Base-by-base conservation (phyloP, 2,113 vertebrate species). In the Psammodynastes pulverulentus region DNA sequence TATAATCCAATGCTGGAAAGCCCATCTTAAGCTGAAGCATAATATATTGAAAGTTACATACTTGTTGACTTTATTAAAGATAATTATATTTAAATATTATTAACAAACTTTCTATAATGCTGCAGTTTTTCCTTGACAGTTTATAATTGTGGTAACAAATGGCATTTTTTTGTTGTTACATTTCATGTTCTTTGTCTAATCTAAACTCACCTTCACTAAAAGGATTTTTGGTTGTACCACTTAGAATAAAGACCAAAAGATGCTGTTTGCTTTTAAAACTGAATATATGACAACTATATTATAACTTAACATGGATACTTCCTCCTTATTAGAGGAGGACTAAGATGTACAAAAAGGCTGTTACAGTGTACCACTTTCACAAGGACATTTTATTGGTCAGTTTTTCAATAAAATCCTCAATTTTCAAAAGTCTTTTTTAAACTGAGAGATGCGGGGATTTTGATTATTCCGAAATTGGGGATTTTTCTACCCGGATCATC, bases 181-280 rank as follows among this genome's bases (percentile, higher is more conserved):
- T 39, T 91, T 39, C 1, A 48, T 93, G 84, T 92, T 92, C 92
- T 92, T 62, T 9, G 95, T 94, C 86, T 92, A 92, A 92, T 94
- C 95, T 95, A 92, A 94, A 93, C 95, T 88, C 10, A 29, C 94
- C 67, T 34, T 95, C 95, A 95, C 96, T 94, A 88, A 91, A 46
- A 48, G 92, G 93, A 53, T 15, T 95, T 95, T 89, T 91, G 94
- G 95, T 95, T 96, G 94, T 96, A 93, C 85, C 94, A 88, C 94
- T 87, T 96, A 95, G 95, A 96, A 96, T 96, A 96, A 97, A 97
- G 96, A 96, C 97, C 96, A 96, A 97, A 97, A 39, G 2, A 67
- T 0, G 91, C 94, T 93, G 87, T 93, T 95, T 84, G 95, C 91
- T 93, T 96, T 1, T 86, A 88, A 46, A 89, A 9, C 84, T 89